Conservation (phyloP, 2,113 vertebrate species). For the Barnardius zonarius region DNA sequence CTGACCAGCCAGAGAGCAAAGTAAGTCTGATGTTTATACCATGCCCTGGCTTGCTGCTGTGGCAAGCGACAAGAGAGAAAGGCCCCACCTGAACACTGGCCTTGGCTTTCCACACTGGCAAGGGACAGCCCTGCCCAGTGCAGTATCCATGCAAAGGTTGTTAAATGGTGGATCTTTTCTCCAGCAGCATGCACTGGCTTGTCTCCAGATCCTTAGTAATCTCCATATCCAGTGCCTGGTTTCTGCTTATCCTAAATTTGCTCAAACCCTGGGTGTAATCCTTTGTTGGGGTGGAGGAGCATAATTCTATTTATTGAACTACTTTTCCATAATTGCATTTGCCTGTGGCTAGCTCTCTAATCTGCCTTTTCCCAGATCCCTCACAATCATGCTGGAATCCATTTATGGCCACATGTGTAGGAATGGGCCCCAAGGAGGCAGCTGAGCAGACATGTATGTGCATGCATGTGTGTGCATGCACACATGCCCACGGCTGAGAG, state of each 20-base stretch:
- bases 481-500: background rate
- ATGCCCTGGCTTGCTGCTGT: background rate
- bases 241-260: background rate
- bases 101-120: background rate
- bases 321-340: slow-evolving; percentile 7
- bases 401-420: accelerated
- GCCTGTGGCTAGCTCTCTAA: background rate
- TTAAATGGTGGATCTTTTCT: background rate
- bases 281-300: background rate
- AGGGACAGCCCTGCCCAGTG: background rate
- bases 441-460: accelerated
- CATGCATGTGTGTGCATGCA: too few relatives aligned
- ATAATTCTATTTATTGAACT: background rate
- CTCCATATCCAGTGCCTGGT: background rate
- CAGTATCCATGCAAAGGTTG: background rate
- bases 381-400: background rate
- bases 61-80: background rate
- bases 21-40: background rate
- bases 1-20: background rate
- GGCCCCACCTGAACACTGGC: background rate
- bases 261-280: background rate
- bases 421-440: background rate
- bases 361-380: background rate
- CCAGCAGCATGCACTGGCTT: background rate
- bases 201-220: background rate